These are phyloP conservation scores for Gallirallus australis DNA, from an alignment of 2,797 vertebrate genomes.

Conservation along the genomic window DNA sequence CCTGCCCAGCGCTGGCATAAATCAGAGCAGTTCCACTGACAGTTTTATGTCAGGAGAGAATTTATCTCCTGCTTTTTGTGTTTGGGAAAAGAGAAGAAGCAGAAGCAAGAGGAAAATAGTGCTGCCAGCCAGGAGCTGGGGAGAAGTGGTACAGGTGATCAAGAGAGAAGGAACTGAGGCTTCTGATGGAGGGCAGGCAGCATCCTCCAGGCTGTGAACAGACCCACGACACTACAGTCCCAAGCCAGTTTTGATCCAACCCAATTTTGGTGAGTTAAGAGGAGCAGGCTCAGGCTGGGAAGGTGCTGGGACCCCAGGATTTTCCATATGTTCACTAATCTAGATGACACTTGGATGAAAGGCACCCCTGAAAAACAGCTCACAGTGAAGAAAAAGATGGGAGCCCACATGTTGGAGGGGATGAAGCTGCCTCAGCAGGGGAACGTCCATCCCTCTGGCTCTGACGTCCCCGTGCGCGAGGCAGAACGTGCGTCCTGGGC, in stretches of 20 bases:
- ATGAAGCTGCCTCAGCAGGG: neutral
- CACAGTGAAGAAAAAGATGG: neutral
- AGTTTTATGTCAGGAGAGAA: slow-evolving; percentile 14
- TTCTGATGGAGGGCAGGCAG: neutral
- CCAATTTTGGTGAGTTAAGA: neutral
- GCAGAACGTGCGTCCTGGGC: neutral
- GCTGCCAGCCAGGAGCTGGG: neutral
- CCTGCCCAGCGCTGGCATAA: neutral
- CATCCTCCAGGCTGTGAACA: neutral
- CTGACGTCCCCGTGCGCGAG: neutral
- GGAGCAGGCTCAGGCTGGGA: neutral
- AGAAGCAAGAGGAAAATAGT: neutral
- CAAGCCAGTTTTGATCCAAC: neutral
- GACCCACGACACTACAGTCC: neutral
- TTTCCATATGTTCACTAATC: neutral
- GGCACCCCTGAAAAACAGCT: neutral
- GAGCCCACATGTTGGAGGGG: neutral
- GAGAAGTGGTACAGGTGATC: neutral
- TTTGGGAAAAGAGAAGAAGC: neutral
- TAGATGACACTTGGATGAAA: neutral
- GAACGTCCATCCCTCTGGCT: neutral
- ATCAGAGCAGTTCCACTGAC: slow-evolving; percentile 23
- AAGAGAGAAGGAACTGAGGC: neutral
- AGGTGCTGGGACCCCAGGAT: neutral
- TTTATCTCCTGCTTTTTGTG: neutral